These are phyloP conservation scores for Fissipunctia ypsillon DNA, from an alignment of 2,888 invertebrate genomes.

Conservation along the genomic window DNA sequence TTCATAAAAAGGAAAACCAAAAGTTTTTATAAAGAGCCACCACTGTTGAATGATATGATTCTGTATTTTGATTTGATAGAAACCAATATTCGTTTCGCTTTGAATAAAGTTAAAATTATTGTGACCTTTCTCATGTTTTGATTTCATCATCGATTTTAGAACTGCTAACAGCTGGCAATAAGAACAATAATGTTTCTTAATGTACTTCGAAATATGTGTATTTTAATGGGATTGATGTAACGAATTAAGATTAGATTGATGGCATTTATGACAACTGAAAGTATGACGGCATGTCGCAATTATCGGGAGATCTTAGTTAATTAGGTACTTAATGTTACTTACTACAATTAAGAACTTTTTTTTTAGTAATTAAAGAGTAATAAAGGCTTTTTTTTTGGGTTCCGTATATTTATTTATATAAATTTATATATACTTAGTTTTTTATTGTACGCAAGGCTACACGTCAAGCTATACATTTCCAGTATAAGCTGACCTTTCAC, in stretches of 20 bases:
- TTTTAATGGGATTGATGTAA: too few relatives aligned
- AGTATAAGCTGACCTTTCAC: too few relatives aligned
- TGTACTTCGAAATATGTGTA: background rate
- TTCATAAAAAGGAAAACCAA: background rate
- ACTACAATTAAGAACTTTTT: too few relatives aligned
- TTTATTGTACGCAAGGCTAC: too few relatives aligned
- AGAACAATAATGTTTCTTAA: slow-evolving; percentile 3
- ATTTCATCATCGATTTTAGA: slow-evolving; percentile 9
- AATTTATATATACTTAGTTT: too few relatives aligned
- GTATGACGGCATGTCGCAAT: background rate
- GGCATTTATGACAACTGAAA: background rate
- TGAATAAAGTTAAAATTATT: slow-evolving; percentile 3
- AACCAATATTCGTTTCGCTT: slow-evolving; percentile 5
- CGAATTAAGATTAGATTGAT: too few relatives aligned
- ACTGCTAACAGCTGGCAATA: background rate
- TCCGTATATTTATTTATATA: too few relatives aligned
- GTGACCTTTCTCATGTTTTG: slow-evolving; percentile 12
- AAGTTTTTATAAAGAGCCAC: background rate
- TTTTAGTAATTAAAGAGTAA: too few relatives aligned
- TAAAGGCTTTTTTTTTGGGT: too few relatives aligned
- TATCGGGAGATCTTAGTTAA: background rate
- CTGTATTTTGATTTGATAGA: background rate
- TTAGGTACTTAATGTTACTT: too few relatives aligned
- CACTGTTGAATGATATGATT: slow-evolving; percentile 3
- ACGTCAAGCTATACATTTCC: too few relatives aligned